phyloP scores from a whole-genome alignment of 1,140 invertebrate species.

The Medauroidea extradentata region DNA sequence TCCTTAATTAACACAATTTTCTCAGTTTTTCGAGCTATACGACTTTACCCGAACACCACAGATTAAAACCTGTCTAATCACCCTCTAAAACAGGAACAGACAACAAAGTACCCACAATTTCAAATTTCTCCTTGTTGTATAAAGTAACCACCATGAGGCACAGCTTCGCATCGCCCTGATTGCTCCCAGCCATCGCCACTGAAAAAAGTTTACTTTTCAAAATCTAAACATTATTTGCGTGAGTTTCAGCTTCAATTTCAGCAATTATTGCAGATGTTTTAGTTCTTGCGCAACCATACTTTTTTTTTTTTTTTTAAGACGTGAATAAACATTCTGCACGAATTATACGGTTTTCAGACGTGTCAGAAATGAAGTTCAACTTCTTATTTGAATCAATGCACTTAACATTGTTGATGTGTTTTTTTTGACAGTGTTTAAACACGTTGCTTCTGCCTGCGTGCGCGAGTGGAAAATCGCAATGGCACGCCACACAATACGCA shows the following conservation, averaged over 20 bases:
- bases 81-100: background rate
- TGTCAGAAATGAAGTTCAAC: no score
- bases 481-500: no score
- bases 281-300: background rate
- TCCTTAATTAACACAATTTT: no score
- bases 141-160: background rate
- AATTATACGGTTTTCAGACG: background rate
- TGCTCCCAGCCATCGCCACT: background rate
- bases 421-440: no score
- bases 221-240: background rate
- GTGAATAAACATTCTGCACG: conserved; percentile 2
- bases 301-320: background rate
- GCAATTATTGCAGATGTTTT: background rate
- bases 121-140: background rate
- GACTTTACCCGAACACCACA: no score
- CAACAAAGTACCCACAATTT: background rate
- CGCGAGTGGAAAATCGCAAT: no score
- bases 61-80: background rate
- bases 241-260: background rate
- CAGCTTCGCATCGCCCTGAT: background rate
- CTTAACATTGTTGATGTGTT: no score
- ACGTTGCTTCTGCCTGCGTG: no score
- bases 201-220: background rate
- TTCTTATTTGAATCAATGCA: no score
- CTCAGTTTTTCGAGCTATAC: no score